These are phyloP conservation scores for Panagrolaimus sp. DNA, from an alignment of 1,140 invertebrate species.

Conservation along the genomic window DNA sequence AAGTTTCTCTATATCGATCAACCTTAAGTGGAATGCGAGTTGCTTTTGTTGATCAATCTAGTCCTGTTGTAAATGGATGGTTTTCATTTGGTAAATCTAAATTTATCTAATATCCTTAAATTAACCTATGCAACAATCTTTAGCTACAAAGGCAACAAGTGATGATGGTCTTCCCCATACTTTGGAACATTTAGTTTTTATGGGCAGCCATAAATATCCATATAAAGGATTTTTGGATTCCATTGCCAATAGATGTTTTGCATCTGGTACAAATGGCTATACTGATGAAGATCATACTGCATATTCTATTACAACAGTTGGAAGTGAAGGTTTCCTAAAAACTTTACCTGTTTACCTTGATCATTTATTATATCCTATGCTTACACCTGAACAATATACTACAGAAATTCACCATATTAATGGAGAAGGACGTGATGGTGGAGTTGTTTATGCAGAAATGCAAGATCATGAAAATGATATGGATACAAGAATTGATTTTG, in stretches of 20 bases:
- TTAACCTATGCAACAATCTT: conserved; percentile 44
- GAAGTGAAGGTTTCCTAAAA: conserved; percentile 77
- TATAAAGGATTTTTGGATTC: conserved; percentile 77
- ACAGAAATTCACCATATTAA: conserved; percentile 88
- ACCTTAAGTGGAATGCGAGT: conserved; percentile 72
- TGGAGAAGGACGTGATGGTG: conserved; percentile 77
- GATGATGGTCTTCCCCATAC: conserved; percentile 87
- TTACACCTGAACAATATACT: conserved; percentile 66
- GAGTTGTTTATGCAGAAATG: conserved; percentile 89
- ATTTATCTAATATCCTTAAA: too few relatives aligned
- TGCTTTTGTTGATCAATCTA: conserved; percentile 74
- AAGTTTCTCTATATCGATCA: conserved; percentile 70
- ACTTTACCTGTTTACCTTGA: conserved; percentile 81
- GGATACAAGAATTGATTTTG: conserved; percentile 43
- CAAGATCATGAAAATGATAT: conserved; percentile 64
- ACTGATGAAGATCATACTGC: conserved; percentile 76
- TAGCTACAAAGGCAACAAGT: conserved; percentile 80
- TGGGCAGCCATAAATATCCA: conserved; percentile 81
- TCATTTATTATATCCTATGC: conserved; percentile 76
- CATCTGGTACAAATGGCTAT: conserved; percentile 75
- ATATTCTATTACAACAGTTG: conserved; percentile 80
- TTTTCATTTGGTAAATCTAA: conserved; percentile 64
- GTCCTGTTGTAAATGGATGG: conserved; percentile 77
- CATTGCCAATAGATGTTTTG: conserved; percentile 77
- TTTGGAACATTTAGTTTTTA: conserved; percentile 81